Base-by-base conservation (phyloP, 2,888 invertebrate genomes). In the Volucella bombylans region DNA sequence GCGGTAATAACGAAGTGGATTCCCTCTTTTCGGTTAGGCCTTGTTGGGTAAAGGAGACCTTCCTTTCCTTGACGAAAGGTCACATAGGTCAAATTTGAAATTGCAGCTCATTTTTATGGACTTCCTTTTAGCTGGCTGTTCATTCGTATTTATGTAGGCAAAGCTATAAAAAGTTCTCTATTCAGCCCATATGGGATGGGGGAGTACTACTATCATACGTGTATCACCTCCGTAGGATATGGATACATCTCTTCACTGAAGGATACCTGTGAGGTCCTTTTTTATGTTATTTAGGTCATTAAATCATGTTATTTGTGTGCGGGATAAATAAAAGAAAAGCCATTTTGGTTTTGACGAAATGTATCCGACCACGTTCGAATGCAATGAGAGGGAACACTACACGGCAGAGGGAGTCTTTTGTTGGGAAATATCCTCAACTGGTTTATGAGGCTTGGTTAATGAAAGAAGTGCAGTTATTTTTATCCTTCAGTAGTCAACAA, bases 11-110 rank as follows among this genome's bases (percentile, higher is more conserved):
- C 61, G 67, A 81, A 81, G 81, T 71, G 71, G 55, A 71, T 81
- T 72, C 57, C 38, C 38, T 43, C 59, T 45, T 49, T 39, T 10
- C 47, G 15, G 65, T 31, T 31, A 31, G 31, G 31, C 6, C 31
- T 31, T 31, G 31, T 31, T 31, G 31, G 31, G 6, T 6, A 31
- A 31, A 31, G 31, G 31, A 31, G 31, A 31, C 31, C 31, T 1
- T 4, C 31, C 4, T 31, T 31, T 31, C 57, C 54, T 59, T 69
- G 54, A 57, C 61, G 9, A 85, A 72, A 76, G 83, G 80, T 81
- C 81, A 62, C 71, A 71, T 76, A 54, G 83, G 80, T 85, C 76
- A 76, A 85, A 80, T 85, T 23, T 85, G 83, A 85, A 85, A 81
- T 85, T 85, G 71, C 61, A 57, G 71, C 55, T 50, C 50, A 62